phyloP scores from a whole-genome alignment of 2,888 invertebrate species.

The Campoletis raptor region DNA sequence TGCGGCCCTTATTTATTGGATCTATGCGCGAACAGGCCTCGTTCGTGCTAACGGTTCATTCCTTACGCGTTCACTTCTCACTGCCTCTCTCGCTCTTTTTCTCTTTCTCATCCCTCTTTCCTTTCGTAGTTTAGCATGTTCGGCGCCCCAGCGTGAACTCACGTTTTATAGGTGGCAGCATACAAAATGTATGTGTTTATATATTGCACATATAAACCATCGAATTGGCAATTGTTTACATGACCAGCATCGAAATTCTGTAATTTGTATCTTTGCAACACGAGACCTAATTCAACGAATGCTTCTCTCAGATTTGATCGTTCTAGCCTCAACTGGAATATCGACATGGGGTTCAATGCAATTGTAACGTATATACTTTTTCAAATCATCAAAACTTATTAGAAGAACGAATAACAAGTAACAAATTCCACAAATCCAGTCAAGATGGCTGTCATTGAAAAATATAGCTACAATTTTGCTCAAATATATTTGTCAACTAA shows the following conservation, averaged over 20 bases:
- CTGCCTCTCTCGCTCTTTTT: slow-evolving; percentile 50
- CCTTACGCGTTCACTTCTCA: slow-evolving; percentile 70
- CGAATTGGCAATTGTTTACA: slow-evolving; percentile 12
- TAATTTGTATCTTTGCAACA: background rate
- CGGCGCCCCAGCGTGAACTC: slow-evolving; percentile 8
- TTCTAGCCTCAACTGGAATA: background rate
- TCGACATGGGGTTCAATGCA: no score
- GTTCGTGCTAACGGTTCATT: slow-evolving; percentile 76
- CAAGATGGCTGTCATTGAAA: background rate
- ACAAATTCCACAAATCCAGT: background rate
- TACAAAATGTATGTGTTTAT: slow-evolving; percentile 1
- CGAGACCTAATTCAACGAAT: background rate
- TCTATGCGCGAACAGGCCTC: slow-evolving; percentile 64
- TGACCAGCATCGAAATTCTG: background rate
- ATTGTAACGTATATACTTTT: background rate
- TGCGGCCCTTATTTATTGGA: slow-evolving; percentile 77
- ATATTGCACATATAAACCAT: background rate
- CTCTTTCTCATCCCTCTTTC: slow-evolving; percentile 17
- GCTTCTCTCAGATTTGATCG: background rate
- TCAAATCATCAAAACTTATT: background rate
- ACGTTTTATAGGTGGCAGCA: slow-evolving; percentile 18
- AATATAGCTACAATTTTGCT: background rate
- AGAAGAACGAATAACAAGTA: background rate
- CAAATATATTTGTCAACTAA: background rate
- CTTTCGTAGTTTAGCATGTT: slow-evolving; percentile 23